These are phyloP conservation scores for Microctenopoma lineatum DNA, from an alignment of 2,797 vertebrate genomes.

Conservation along the genomic window DNA sequence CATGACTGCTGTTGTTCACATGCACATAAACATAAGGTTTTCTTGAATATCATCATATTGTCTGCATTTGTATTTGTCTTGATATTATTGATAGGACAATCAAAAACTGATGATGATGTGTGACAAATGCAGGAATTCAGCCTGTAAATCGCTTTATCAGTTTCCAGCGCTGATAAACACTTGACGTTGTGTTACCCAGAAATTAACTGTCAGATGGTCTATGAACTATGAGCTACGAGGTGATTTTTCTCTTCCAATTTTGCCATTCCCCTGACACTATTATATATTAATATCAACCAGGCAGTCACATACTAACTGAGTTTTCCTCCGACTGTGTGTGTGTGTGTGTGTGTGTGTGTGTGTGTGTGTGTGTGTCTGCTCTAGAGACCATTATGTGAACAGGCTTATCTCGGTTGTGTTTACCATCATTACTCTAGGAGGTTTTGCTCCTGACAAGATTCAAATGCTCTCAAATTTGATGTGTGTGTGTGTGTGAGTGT, in stretches of 20 bases:
- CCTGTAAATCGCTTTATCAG: slow-evolving; percentile 7
- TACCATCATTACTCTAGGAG: slow-evolving; percentile 50
- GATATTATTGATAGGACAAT: background rate
- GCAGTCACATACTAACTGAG: slow-evolving; percentile 17
- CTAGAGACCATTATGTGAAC: slow-evolving; percentile 46
- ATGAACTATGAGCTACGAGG: slow-evolving; percentile 9
- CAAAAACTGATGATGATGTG: background rate
- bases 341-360: slow-evolving; percentile 13
- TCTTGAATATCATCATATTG: slow-evolving; percentile 4
- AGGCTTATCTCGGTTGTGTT: slow-evolving; percentile 56
- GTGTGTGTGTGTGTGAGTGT: slow-evolving; percentile 24
- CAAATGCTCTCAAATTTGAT: slow-evolving; percentile 34
- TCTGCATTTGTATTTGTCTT: background rate
- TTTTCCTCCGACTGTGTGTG: slow-evolving; percentile 12
- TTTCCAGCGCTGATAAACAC: background rate
- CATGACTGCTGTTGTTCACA: background rate
- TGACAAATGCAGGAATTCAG: slow-evolving; percentile 10
- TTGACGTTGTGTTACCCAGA: slow-evolving; percentile 13
- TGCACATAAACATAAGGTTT: background rate
- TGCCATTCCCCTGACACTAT: slow-evolving; percentile 18
- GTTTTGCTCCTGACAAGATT: slow-evolving; percentile 44
- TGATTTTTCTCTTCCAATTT: slow-evolving; percentile 36
- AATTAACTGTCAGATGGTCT: slow-evolving; percentile 40
- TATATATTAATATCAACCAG: slow-evolving; percentile 46
- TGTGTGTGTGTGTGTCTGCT: slow-evolving; percentile 8